Conservation (phyloP, 1,140 invertebrate genomes). For the Triops cancriformis region DNA sequence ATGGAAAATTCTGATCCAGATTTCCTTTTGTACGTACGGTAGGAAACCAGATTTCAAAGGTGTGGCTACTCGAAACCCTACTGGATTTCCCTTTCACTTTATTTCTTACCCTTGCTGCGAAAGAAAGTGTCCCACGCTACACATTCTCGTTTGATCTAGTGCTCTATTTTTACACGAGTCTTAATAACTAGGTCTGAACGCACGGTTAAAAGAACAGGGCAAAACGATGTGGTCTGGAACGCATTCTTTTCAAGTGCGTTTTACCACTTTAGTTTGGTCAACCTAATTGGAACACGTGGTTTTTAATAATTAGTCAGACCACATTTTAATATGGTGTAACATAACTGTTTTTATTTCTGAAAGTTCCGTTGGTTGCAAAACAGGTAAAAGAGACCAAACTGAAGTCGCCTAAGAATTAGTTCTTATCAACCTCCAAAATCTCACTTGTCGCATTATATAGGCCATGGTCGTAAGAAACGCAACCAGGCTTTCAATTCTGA, state of each 20-base stretch:
- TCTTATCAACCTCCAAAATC: not conserved
- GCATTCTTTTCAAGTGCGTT: no score
- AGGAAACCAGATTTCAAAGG: not conserved
- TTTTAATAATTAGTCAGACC: no score
- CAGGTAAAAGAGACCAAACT: not conserved
- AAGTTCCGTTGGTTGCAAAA: no score
- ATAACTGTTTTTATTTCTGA: no score
- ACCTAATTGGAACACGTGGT: no score
- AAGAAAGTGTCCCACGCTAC: constrained; percentile 5
- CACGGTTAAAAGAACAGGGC: not conserved
- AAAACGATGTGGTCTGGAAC: not conserved
- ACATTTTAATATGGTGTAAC: no score
- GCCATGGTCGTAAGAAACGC: not conserved
- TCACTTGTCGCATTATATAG: not conserved
- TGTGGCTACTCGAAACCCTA: not conserved
- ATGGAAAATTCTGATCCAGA: not conserved
- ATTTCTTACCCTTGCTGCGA: not conserved
- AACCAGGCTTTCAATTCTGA: not conserved
- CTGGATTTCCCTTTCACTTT: not conserved
- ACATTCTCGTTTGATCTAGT: not conserved
- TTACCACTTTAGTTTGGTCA: no score
- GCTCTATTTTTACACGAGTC: not conserved
- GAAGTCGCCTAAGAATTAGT: not conserved
- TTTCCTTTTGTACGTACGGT: not conserved
- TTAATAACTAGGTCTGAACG: not conserved